Evolutionary conservation across 1,140 invertebrate species (phyloP), one percentile per base, ranked within the genome.

Genomic region (Cydia strobilella): DNA sequence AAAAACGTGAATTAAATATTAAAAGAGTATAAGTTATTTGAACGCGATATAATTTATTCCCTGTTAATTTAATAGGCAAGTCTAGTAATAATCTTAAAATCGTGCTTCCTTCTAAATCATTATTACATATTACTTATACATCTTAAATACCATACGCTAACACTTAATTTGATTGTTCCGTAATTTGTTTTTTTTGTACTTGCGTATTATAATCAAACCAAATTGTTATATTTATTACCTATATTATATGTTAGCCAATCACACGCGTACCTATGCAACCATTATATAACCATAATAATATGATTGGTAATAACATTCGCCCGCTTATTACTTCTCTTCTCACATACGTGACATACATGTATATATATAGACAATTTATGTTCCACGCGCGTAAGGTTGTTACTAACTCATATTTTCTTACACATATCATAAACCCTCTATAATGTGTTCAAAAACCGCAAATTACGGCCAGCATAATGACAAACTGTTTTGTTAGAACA

Each of bases 151-250:
- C 39, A n/a, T 15, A n/a, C 45, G 13, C 15, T n/a, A 13, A 51
- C 45, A 15, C 45, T 15, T n/a, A 51, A 13, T 13, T 20, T 3
- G 18, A 27, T 2, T n/a, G n/a, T n/a, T n/a, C n/a, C n/a, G n/a
- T n/a, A n/a, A n/a, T n/a, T n/a, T n/a, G n/a, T n/a, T 62, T 20
- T 62, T 62, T 62, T 62, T 62, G 20, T 62, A 23, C 23, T 62
- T 62, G 20, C 20, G 59, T 5, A 12, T 42, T 12, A 42, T 42
- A 12, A 42, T 62, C 59, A 3, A 62, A 62, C 25, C 59, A 62
- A 0, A 62, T 62, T 62, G 20, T 25, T 62, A 62, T 25, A 25
- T 62, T 62, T 62, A 27, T 27, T 27, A n/a, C n/a, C n/a, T n/a
- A 27, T 27, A 2, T 27, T 27, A 27, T 27, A 27, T 27, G 59